These are phyloP conservation scores for Phenacoccus solenopsis DNA, from an alignment of 1,140 invertebrate genomes.

Conservation along the genomic window DNA sequence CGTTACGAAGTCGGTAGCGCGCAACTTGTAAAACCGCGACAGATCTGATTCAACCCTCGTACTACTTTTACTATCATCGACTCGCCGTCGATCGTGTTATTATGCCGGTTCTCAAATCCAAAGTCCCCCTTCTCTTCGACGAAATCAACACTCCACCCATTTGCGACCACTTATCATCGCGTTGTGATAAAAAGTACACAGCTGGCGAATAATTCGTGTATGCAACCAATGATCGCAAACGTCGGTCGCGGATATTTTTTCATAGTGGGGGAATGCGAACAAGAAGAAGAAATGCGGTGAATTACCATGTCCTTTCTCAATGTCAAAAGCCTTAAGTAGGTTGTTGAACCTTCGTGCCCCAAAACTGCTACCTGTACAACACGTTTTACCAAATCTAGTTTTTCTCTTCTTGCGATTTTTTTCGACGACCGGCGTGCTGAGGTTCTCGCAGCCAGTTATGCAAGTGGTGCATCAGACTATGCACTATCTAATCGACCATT, in stretches of 20 bases:
- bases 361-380: conserved; percentile 10
- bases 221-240: conserved; percentile 11
- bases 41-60: too few species aligned
- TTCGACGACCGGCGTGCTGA: background rate
- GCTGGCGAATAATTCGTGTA: background rate
- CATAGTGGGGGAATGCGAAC: background rate
- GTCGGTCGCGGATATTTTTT: background rate
- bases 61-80: too few species aligned
- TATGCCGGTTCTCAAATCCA: background rate
- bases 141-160: background rate
- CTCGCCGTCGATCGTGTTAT: too few species aligned
- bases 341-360: conserved; percentile 14
- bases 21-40: too few species aligned
- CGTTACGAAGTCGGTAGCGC: too few species aligned
- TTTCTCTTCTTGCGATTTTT: background rate
- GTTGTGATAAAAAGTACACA: background rate
- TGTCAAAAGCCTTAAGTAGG: conserved; percentile 16
- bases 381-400: background rate
- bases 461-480: too few species aligned
- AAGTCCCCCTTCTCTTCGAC: background rate
- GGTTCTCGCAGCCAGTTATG: too few species aligned
- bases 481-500: too few species aligned
- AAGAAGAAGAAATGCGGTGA: conserved; percentile 9
- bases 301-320: conserved; percentile 17
- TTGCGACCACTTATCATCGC: background rate